Conservation (phyloP, 2,113 vertebrate genomes). For the Martes martes region DNA sequence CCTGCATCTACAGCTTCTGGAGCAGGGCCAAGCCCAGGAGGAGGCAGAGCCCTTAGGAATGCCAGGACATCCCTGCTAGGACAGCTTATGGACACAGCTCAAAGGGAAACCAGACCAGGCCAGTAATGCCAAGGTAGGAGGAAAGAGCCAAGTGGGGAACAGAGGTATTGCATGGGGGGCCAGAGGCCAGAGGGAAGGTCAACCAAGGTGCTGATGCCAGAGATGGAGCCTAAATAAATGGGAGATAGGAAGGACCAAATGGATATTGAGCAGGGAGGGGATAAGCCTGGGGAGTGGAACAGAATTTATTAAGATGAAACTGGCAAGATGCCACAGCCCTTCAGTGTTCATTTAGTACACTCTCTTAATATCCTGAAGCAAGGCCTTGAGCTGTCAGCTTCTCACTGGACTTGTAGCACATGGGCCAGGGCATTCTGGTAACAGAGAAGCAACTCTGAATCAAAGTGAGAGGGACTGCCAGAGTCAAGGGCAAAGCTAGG, state of each 20-base stretch:
- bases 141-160: neutral
- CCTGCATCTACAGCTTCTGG: slow-evolving; percentile 11
- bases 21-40: slow-evolving; percentile 18
- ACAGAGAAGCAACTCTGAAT: neutral
- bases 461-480: neutral
- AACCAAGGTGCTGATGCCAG: neutral
- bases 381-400: slow-evolving; percentile 42
- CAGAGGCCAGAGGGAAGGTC: neutral
- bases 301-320: slow-evolving; percentile 63
- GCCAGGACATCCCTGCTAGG: neutral
- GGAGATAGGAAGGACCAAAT: neutral
- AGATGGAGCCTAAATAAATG: neutral
- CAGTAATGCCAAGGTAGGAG: neutral
- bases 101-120: neutral
- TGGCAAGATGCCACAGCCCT: slow-evolving; percentile 40
- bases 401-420: neutral
- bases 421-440: neutral
- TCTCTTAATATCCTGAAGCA: slow-evolving; percentile 31
- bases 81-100: neutral
- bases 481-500: neutral
- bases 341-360: neutral
- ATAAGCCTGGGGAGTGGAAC: neutral
- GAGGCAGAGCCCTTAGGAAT: slow-evolving; percentile 21
- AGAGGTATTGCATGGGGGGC: neutral
- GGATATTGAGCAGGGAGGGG: neutral